A percentile compares a stretch with the other conserved stretches of the same genome.
Conservation (phyloP, 2,888 invertebrate species). For the Lasius platythorax region DNA sequence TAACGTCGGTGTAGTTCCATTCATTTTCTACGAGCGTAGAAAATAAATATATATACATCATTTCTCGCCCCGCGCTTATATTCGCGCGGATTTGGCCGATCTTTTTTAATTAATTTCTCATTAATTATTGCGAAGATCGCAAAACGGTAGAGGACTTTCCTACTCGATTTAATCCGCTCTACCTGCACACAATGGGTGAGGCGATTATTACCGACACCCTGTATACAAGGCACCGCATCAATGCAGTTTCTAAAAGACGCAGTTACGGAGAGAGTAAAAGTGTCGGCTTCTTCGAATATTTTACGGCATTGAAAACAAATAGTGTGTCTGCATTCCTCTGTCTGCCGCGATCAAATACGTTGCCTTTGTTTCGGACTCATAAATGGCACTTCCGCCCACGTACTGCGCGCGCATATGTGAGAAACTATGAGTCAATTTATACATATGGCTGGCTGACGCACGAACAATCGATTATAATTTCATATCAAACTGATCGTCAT, state of each 20-base stretch:
- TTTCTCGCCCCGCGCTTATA: no score
- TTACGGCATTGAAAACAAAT: constrained; percentile 24
- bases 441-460: constrained; percentile 68
- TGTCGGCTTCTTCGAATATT: constrained; percentile 6
- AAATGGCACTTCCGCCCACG: constrained; percentile 67
- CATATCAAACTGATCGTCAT: constrained; percentile 61
- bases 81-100: no score
- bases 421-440: constrained; percentile 56
- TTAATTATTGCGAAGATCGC: no score
- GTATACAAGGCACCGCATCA: not conserved
- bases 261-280: constrained; percentile 6
- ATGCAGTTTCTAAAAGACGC: not conserved
- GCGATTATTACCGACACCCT: no score
- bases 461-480: constrained; percentile 66
- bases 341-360: constrained; percentile 28
- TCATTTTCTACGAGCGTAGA: no score
- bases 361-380: constrained; percentile 52
- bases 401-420: not conserved
- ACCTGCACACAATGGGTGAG: no score
- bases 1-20: no score
- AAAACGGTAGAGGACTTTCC: no score
- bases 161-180: no score
- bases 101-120: no score
- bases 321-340: constrained; percentile 9
- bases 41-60: no score